Evolutionary conservation across 1,140 invertebrate species (phyloP).

Genomic region (Agrypnia vestita): DNA sequence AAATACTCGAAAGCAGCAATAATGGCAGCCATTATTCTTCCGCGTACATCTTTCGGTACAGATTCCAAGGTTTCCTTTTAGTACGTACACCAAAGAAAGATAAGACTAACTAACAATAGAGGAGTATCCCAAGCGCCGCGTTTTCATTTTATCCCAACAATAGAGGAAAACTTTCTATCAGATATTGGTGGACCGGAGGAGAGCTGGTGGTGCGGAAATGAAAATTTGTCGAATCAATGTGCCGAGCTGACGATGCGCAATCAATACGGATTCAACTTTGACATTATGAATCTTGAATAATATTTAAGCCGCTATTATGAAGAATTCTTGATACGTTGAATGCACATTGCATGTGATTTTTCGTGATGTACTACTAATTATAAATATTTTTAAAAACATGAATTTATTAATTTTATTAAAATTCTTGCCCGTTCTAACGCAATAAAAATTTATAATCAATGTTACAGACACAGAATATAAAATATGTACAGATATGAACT

Average conservation of each 20-base stretch:
- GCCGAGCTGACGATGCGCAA: not conserved
- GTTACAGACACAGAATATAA: no score
- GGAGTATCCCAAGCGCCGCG: not conserved
- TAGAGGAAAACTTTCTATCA: slow-evolving; percentile 19
- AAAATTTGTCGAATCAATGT: slow-evolving; percentile 5
- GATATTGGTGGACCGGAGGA: not conserved
- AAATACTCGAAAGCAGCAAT: not conserved
- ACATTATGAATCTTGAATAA: no score
- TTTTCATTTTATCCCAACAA: slow-evolving; percentile 27
- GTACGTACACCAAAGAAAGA: not conserved
- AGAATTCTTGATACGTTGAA: no score
- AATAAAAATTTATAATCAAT: no score
- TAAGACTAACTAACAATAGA: slow-evolving; percentile 1
- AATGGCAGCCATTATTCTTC: not conserved
- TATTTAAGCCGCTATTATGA: no score
- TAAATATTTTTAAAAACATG: no score
- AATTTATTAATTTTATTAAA: no score
- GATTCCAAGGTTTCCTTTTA: not conserved
- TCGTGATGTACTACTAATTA: no score
- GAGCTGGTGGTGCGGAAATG: not conserved
- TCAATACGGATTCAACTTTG: slow-evolving; percentile 8
- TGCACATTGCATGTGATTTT: no score
- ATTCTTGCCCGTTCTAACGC: no score
- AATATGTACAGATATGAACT: no score
- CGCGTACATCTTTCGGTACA: not conserved